Base-by-base conservation (phyloP, 2,888 invertebrate genomes). In the Congeria kusceri region DNA sequence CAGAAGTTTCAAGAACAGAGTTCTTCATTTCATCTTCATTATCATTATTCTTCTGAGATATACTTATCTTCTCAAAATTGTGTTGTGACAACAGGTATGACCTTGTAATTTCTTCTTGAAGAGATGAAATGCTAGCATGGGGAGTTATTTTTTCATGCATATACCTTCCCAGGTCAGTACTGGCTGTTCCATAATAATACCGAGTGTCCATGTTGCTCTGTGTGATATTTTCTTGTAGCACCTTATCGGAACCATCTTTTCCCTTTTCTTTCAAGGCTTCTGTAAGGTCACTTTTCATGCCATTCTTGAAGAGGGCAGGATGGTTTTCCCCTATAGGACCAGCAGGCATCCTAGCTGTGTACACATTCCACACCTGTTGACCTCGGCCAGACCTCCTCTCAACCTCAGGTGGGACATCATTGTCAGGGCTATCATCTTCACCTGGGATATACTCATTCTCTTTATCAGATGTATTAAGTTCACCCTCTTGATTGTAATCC, bases 401-500 rank as follows among this genome's bases (percentile, higher is more conserved):
- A 39, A 61, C n/a, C 25, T 64, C 70, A 61, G 57, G 47, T 1
- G 66, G 53, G 59, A 67, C 76, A 62, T 80, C 77, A n/a, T 77
- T 77, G 59, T 76, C 80, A 49, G 80, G 80, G 58, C 80, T 80
- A 15, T 75, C 74, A 23, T 56, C 62, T 23, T 71, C 68, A 1
- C 66, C 73, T 27, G 72, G 71, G 44, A 80, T 69, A 77, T 68
- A 81, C 58, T 89, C 89, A 82, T 89, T 90, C 73, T 90, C 90
- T 74, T 90, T 90, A 66, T 90, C 90, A 9, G 90, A 89, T 7
- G 88, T 87, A 29, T 87, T 87, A n/a, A 84, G 46, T 11, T 90
- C 90, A 39, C 77, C 74, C 27, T 86, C 84, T 49, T 80, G 76
- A 46, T 69, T 61, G 29, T 63, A 75, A 18, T 71, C 75, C 28